Base-by-base conservation (phyloP, 2,113 vertebrate species). In the Oenanthe melanoleuca region DNA sequence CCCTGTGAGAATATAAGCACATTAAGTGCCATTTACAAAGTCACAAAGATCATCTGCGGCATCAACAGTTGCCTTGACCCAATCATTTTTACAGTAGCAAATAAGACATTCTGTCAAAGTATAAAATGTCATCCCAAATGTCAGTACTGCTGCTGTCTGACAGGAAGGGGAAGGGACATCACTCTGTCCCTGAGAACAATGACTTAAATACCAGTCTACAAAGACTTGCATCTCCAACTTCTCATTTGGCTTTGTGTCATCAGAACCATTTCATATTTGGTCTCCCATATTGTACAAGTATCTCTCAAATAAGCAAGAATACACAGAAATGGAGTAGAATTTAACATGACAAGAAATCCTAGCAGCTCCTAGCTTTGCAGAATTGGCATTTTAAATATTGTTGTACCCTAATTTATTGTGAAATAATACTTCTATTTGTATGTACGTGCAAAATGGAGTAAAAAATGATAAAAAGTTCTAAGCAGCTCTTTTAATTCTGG, bases 1-100 rank as follows among this genome's bases (percentile, higher is more conserved):
- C 95, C 90, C 11, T 82, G 89, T 33, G 92, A 79, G 8, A 97
- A 98, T 65, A 49, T 86, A 53, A 83, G 38, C 11, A 81, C 87
- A 31, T 90, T 98, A 79, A 95, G 65, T 37, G 88, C 57, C 40
- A 86, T 97, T 87, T 98, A 97, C 71, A 94, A 98, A 96, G 92
- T 98, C 72, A 97, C 98, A 49, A 97, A 98, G 94, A 97, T 97
- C 33, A 84, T 98, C 47, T 98, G 98, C 88, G 97, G 96, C 71
- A 90, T 98, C 45, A 98, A 98, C 71, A 98, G 97, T 84, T 98
- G 98, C 71, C 96, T 98, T 79, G 98, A 99, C 86, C 98, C 98
- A 8, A 69, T 98, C 29, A 98, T 98, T 81, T 98, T 98, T 80
- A 97, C 98, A 5, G 26, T 98, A 84, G 98, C 98, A 40, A 98